Evolutionary conservation across 2,113 vertebrate genomes (phyloP), one percentile per base, ranked within the genome.

Genomic region (Ceyx cyanopectus): DNA sequence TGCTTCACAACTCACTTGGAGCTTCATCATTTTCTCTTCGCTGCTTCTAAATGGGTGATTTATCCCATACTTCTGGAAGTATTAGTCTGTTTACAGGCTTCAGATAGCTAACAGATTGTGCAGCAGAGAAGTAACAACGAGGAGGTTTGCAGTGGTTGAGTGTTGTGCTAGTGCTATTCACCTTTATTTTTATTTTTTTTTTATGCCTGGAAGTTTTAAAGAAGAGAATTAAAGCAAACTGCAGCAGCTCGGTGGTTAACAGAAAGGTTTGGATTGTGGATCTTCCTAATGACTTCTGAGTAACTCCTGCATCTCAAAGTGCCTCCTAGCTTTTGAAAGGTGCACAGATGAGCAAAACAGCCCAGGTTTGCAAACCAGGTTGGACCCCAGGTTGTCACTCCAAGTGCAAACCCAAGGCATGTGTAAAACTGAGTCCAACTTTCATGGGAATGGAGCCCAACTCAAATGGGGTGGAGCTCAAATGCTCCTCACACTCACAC

Each of bases 21-120:
- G 81, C 95, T 90, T 89, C 97, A 96, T 97, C 93, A 93, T 96
- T 96, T 97, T 97, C 94, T 96, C 90, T 90, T 94, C 80, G 46
- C 37, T 93, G 95, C 92, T 76, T 95, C 82, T 96, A 95, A 97
- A 96, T 72, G 96, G 93, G 87, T 94, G 97, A 97, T 96, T 97
- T 96, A 97, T 97, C 81, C 94, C 82, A 37, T 17, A 80, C 87
- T 89, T 95, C 60, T 80, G 19, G 6, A 96, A 96, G 95, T 96
- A 97, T 95, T 93, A 96, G 97, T 94, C 93, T 97, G 92, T 94
- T 95, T 95, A 95, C 90, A 87, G 85, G 79, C 89, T 95, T 95
- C 82, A 66, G 93, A 93, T 79, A 91, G 88, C 89, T 90, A 94
- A 77, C 94, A 97, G 93, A 96, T 82, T 97, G 96, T 48, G 70